Evolutionary conservation across 2,888 invertebrate genomes (phyloP).

Genomic region (Ligdia adustata): DNA sequence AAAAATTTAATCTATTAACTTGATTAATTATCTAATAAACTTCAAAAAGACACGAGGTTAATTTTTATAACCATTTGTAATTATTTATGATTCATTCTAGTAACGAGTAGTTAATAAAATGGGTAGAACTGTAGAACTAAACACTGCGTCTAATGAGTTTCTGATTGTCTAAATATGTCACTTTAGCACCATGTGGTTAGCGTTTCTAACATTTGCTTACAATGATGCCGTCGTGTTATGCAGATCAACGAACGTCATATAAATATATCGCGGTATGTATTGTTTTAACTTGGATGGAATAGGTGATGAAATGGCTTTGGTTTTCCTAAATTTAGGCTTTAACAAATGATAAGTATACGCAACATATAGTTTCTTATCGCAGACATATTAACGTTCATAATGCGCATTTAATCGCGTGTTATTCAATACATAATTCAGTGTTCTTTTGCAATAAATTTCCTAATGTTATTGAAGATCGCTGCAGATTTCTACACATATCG

Average conservation of each 20-base stretch:
- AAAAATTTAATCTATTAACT: conserved; percentile 8
- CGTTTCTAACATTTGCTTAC: conserved; percentile 34
- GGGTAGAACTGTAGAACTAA: neutral
- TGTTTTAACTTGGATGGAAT: too few relatives aligned
- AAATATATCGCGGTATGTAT: too few relatives aligned
- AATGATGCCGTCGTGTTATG: conserved; percentile 25
- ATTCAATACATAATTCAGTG: conserved; percentile 12
- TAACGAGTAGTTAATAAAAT: neutral
- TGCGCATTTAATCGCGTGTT: conserved; percentile 20
- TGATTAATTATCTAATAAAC: too few relatives aligned
- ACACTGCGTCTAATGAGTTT: conserved; percentile 18
- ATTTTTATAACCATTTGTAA: too few relatives aligned
- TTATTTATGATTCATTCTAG: neutral
- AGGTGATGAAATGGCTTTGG: too few relatives aligned
- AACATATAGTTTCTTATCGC: too few relatives aligned
- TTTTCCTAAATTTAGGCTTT: too few relatives aligned
- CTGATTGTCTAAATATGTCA: conserved; percentile 27
- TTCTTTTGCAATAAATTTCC: conserved; percentile 23
- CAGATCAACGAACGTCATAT: too few relatives aligned
- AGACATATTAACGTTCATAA: neutral
- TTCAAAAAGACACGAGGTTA: too few relatives aligned
- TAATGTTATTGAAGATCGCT: conserved; percentile 30
- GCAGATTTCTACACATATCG: conserved; percentile 30
- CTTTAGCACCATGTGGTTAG: conserved; percentile 14
- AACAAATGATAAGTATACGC: too few relatives aligned